Conservation (phyloP, 2,888 invertebrate genomes). For the Epinotia ramella region DNA sequence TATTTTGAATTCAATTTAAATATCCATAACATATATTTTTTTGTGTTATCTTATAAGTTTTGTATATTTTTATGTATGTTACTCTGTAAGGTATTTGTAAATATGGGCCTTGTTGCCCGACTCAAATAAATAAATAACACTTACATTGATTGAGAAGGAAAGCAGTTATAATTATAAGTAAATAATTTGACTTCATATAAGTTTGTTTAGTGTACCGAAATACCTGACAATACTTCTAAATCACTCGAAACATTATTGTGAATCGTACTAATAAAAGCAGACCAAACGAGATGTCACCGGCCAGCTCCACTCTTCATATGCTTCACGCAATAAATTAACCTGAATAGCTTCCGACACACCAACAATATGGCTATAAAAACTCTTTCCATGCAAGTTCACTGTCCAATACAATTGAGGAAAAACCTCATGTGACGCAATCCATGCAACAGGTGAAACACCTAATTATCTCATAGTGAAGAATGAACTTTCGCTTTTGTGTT, state of each 20-base stretch:
- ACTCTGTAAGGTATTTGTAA: too few relatives aligned
- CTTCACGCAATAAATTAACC: constrained; percentile 29
- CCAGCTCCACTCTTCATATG: constrained; percentile 18
- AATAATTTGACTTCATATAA: not conserved
- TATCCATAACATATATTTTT: too few relatives aligned
- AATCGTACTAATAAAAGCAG: not conserved
- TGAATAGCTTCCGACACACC: constrained; percentile 36
- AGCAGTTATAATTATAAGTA: not conserved
- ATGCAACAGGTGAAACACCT: constrained; percentile 75
- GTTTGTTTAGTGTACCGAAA: not conserved
- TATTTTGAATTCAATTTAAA: not conserved
- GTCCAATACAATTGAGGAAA: constrained; percentile 75
- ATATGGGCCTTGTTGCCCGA: too few relatives aligned
- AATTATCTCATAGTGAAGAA: constrained; percentile 80
- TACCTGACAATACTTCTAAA: not conserved
- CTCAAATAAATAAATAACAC: too few relatives aligned
- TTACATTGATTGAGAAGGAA: not conserved
- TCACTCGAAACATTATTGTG: not conserved
- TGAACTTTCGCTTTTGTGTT: constrained; percentile 84
- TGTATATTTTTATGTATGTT: too few relatives aligned
- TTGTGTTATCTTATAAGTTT: too few relatives aligned
- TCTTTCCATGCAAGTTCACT: constrained; percentile 66
- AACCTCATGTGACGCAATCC: constrained; percentile 76
- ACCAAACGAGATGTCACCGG: not conserved
- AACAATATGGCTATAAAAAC: constrained; percentile 61